phyloP scores from a whole-genome alignment of 1,140 invertebrate species.

The Zaprionus kolodkinae region DNA sequence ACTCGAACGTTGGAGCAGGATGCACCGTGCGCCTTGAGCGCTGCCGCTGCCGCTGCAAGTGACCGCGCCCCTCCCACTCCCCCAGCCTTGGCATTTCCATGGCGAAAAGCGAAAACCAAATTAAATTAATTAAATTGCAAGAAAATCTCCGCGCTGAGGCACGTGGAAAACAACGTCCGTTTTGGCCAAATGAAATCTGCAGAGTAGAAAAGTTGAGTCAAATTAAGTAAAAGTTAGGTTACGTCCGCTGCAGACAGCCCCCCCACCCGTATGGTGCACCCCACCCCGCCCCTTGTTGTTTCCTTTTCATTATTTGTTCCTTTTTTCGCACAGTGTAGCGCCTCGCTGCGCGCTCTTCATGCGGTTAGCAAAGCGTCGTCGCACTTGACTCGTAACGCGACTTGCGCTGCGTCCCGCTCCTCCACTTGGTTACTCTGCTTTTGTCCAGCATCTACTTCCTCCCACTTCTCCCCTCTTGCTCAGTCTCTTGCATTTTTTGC shows the following conservation, averaged over 20 bases:
- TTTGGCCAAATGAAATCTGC: constrained; percentile 60
- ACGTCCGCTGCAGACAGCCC: constrained; percentile 1
- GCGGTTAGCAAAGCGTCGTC: constrained; percentile 37
- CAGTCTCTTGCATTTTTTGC: constrained; percentile 61
- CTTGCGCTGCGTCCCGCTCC: neutral
- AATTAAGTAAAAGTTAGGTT: constrained; percentile 67
- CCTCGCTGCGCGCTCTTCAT: constrained; percentile 30
- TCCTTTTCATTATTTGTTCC: neutral
- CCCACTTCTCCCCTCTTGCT: constrained; percentile 1
- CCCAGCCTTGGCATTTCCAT: constrained; percentile 23
- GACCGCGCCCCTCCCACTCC: constrained; percentile 1
- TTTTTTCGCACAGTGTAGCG: constrained; percentile 50
- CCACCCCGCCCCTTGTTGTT: neutral
- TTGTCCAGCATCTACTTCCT: too few relatives aligned
- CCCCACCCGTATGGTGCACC: neutral
- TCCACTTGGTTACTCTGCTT: too few relatives aligned
- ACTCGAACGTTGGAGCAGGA: constrained; percentile 37
- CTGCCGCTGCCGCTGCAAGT: constrained; percentile 1
- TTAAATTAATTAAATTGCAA: constrained; percentile 78
- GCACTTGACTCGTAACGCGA: constrained; percentile 38
- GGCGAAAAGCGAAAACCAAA: constrained; percentile 52
- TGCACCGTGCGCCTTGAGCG: constrained; percentile 10
- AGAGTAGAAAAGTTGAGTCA: constrained; percentile 41
- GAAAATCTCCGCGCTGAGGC: constrained; percentile 60
- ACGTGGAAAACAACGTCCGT: constrained; percentile 45